Base-by-base conservation (phyloP, 2,888 invertebrate species). In the Macaria liturata region DNA sequence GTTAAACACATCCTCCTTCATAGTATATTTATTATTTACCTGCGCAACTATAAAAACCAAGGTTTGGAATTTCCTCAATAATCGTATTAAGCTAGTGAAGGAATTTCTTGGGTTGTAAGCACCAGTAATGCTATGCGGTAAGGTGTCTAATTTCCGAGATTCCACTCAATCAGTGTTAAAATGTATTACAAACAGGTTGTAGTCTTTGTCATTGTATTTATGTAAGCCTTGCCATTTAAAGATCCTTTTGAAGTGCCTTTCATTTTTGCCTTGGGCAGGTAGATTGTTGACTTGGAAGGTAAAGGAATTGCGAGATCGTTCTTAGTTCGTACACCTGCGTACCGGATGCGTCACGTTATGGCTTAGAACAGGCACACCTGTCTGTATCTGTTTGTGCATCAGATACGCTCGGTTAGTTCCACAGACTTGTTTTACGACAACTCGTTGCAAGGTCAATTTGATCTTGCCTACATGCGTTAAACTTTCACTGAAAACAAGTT, bases 401-500 rank as follows among this genome's bases (percentile, higher is more conserved):
- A 49, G 49, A 37, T 51, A 40, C 48, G 49, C 50, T 54, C 52
- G 53, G 58, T 60, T 58, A 61, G 56, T 32, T 57, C 54, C 46
- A 59, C 39, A 67, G 60, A 73, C 75, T 72, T 59, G 74, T 78
- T 76, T 71, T 67, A 68, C 68, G 52, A 70, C 64, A 68, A 52
- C 51, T 44, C 61, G 52, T 52, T 66, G 66, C 77, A 76, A 78
- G 80, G 80, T 77, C 79, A 76, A 71, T 68, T 62, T 60, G 65
- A 66, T 60, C 54, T 65, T 58, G 62, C 59, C 59, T 70, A 50
- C 63, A 70, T 70, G 66, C 65, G 66, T 64, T 73, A 57, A 75
- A 80, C 80, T 80, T 80, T 80, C 80, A 76, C 80, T 76, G 61
- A 42, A 62, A 61, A 68, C 64, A 63, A 57, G 66, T 68, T 62